Base-by-base conservation (phyloP, 1,140 invertebrate species). In the Holcopasites calliopsidis region DNA sequence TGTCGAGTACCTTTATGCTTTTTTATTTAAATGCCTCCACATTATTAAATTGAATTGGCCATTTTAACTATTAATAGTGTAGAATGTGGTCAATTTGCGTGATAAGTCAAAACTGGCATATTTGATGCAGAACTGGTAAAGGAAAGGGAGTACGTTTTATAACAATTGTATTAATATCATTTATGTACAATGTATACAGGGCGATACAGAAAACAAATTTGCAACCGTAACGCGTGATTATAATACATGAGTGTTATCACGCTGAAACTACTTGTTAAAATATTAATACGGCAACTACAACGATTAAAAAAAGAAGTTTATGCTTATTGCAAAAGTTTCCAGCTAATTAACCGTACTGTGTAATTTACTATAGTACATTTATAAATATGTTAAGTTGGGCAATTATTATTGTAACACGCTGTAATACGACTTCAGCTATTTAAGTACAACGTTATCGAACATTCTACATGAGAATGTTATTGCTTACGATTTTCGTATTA, bases 121-220 rank as follows among this genome's bases (percentile, higher is more conserved):
- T n/a, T n/a, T n/a, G n/a, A n/a, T n/a, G n/a, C n/a, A n/a, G n/a
- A n/a, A n/a, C n/a, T 16, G 0, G 55, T 31, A 35, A 58, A 60
- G 23, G 26, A 80, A 80, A 44, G 28, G 2, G 13, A 66, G 33
- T 74, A 62, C 35, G 38, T 80, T 80, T 84, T 77, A 57, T 83
- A 83, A 84, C 77, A 84, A 84, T 61, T 85, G 55, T 85, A 85
- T 84, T 85, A 82, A 77, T 80, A 65, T 73, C 74, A 58, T 88
- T 79, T 88, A 88, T 88, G 74, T 88, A 88, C 86, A 88, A 85
- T 78, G 81, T 86, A 86, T 87, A 87, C 82, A 88, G 50, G 75
- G 60, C 58, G 60, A 40, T 80, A 79, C 74, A 86, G 77, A 84
- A 74, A 79, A 72, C 55, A 76, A 77, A 44, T 79, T 38, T 69